Conservation (phyloP, 2,113 vertebrate species). For the Psammodynastes pulverulentus region DNA sequence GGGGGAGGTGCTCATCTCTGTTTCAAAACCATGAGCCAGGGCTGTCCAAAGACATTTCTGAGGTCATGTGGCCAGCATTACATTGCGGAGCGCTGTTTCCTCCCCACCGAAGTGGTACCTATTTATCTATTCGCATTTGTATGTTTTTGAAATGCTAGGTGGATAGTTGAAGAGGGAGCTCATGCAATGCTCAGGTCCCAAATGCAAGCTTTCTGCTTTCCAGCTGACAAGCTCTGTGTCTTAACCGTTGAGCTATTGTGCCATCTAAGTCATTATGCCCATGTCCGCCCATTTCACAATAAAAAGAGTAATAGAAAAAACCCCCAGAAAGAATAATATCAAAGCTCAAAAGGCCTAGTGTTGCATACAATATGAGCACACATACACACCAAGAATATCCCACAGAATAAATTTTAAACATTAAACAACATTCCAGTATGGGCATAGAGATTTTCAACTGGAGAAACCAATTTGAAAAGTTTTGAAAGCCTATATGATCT, state of each 20-base stretch:
- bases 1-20: background rate
- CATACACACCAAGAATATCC: background rate
- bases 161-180: background rate
- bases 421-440: background rate
- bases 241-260: background rate
- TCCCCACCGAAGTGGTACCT: background rate
- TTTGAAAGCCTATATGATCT: background rate
- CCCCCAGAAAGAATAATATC: background rate
- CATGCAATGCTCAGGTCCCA: background rate
- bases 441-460: background rate
- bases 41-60: background rate
- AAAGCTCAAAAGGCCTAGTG: background rate
- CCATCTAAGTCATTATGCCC: background rate
- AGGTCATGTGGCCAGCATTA: too few relatives aligned
- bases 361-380: background rate
- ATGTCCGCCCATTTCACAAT: background rate
- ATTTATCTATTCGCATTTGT: background rate
- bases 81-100: background rate
- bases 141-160: background rate
- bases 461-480: background rate
- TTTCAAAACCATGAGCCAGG: background rate
- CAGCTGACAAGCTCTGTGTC: background rate
- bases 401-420: background rate
- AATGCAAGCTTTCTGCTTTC: background rate
- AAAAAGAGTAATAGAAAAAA: background rate